phyloP scores from a whole-genome alignment of 2,888 invertebrate genomes.

The Syrphus vitripennis region DNA sequence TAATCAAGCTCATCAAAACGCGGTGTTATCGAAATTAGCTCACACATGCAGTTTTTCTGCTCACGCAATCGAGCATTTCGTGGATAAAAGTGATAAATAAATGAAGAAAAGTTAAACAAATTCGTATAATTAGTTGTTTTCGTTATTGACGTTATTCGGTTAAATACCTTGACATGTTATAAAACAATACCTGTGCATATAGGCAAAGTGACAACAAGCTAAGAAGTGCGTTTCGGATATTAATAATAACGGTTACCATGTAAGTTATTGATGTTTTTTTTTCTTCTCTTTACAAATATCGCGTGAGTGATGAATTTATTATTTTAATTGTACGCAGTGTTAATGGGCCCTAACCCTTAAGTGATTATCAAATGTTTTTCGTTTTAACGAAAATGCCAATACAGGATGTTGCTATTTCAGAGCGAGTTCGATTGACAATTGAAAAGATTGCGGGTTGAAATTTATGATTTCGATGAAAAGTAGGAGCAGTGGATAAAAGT shows the following conservation, averaged over 20 bases:
- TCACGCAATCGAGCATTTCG: constrained; percentile 7
- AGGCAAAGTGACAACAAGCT: not conserved
- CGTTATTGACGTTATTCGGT: not conserved
- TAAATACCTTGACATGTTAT: constrained; percentile 12
- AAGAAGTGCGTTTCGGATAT: constrained; percentile 19
- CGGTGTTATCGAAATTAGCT: constrained; percentile 50
- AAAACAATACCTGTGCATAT: not conserved
- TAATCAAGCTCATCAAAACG: constrained; percentile 49
- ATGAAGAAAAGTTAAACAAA: not conserved
- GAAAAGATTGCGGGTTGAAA: not conserved
- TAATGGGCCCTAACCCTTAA: not conserved
- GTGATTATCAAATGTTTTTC: not conserved
- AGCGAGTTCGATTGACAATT: no score
- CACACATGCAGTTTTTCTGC: constrained; percentile 21
- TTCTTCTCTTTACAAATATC: constrained; percentile 18
- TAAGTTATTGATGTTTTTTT: constrained; percentile 39
- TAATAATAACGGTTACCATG: constrained; percentile 63
- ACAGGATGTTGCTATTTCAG: not conserved
- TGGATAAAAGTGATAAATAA: constrained; percentile 50
- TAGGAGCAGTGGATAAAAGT: no score
- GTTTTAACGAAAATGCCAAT: not conserved
- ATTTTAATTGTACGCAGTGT: not conserved
- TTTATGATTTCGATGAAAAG: no score
- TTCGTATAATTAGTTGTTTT: not conserved
- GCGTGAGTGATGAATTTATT: constrained; percentile 43